These are phyloP conservation scores for Alosa sapidissima DNA, from an alignment of 2,797 vertebrate genomes.

Conservation along the genomic window DNA sequence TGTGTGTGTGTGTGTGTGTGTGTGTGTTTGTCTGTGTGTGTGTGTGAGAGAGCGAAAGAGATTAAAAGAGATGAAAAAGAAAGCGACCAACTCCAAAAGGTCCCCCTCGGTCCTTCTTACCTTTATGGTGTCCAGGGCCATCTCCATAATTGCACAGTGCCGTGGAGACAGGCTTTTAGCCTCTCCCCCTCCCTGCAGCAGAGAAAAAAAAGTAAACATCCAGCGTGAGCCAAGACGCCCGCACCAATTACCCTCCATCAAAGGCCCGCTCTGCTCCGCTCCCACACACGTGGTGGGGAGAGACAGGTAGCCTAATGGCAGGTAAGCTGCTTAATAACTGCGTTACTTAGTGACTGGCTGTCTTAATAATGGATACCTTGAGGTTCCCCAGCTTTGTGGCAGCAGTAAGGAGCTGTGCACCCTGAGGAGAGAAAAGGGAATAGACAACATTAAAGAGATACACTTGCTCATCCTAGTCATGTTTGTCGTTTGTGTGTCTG, in stretches of 20 bases:
- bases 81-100: background rate
- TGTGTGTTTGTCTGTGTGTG: background rate
- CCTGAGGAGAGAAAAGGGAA: slow-evolving; percentile 64
- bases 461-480: too few species aligned
- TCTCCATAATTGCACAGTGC: slow-evolving; percentile 87
- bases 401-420: slow-evolving; percentile 91
- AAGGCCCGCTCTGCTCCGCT: background rate
- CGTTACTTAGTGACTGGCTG: background rate
- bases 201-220: background rate
- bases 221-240: background rate
- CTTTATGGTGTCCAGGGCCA: slow-evolving; percentile 92
- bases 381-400: slow-evolving; percentile 97
- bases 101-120: slow-evolving; percentile 61
- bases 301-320: background rate
- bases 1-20: too few species aligned
- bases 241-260: background rate
- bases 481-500: background rate
- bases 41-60: slow-evolving; percentile 13
- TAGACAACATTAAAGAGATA: too few species aligned
- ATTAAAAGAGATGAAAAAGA: background rate
- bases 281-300: background rate
- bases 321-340: background rate
- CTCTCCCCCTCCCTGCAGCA: slow-evolving; percentile 84
- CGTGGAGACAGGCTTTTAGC: slow-evolving; percentile 90
- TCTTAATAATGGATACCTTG: slow-evolving; percentile 77